Evolutionary conservation across 2,797 vertebrate species (phyloP).

Genomic region (Valencia hispanica): DNA sequence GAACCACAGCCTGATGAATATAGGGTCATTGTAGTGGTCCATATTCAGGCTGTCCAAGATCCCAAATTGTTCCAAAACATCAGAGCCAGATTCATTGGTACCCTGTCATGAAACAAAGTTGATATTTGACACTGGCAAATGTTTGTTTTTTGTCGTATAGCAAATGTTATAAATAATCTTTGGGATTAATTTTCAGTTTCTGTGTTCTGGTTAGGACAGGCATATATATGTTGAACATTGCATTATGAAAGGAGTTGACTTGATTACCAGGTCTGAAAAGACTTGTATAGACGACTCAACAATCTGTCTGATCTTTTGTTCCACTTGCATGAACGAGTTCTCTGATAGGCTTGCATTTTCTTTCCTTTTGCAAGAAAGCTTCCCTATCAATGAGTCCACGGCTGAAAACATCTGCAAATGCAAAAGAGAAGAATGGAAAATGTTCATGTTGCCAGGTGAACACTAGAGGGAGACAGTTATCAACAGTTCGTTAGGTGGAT

Average conservation of each 20-base stretch:
- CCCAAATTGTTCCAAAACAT: conserved; percentile 44
- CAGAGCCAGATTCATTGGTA: conserved; percentile 29
- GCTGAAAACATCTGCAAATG: conserved; percentile 48
- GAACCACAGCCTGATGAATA: conserved; percentile 59
- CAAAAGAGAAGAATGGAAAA: background rate
- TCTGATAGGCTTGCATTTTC: conserved; percentile 24
- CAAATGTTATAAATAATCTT: background rate
- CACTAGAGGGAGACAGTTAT: conserved; percentile 37
- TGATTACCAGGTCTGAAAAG: conserved; percentile 47
- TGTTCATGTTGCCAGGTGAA: background rate
- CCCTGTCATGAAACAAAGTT: conserved; percentile 35
- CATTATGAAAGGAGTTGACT: too few species aligned
- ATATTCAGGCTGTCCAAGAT: conserved; percentile 42
- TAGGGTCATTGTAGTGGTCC: conserved; percentile 39
- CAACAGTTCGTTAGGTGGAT: background rate
- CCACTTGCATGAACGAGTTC: conserved; percentile 29
- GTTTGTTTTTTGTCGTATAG: background rate
- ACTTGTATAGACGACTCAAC: conserved; percentile 54
- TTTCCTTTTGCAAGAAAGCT: conserved; percentile 42
- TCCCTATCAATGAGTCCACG: conserved; percentile 47
- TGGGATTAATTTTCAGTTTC: background rate
- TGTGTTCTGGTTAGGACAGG: background rate
- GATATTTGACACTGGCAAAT: background rate
- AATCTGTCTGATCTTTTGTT: conserved; percentile 50
- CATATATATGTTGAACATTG: too few species aligned